Base-by-base conservation (phyloP, 2,888 invertebrate species). In the Dasypogon diadema region DNA sequence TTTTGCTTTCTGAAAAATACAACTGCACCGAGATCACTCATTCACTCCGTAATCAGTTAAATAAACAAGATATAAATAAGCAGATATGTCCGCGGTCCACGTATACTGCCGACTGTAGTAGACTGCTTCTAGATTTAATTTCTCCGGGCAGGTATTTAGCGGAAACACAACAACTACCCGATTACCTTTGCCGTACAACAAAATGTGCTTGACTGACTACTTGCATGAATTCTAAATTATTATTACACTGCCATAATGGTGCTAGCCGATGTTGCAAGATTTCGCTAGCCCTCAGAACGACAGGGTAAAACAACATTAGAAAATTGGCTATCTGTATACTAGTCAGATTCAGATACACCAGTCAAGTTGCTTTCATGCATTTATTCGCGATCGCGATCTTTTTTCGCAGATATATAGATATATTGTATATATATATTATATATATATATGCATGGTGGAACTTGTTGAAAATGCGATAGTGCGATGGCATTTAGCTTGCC, bases 51-150 rank as follows among this genome's bases (percentile, higher is more conserved):
- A 60, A 60, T 65, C 65, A 65, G 65, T 46, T 65, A 65, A 65
- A 65, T 65, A 65, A 65, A 65, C 65, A 65, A 65, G 65, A 65
- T 65, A 65, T 48, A 65, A 65, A 65, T 65, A 65, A 65, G 65
- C 16, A 48, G 65, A 65, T 46, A 65, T 22, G 48, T 46, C 8
- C 46, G 26, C 51, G 51, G 48, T 46, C 8, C 46, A 48, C 51
- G 51, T 18, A 51, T 51, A 51, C 51, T 21, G 3, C 6, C 6
- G 12, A 14, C 14, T 48, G 14, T 4, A 14, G 42, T 10, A 18
- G 18, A 42, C 63, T 48, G 65, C 26, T 46, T 65, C 26, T 65
- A 65, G 48, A 51, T 16, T 65, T 65, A 37, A 65, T 46, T 65
- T 65, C 46, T 46, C 46, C 65, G 48, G n/a, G 46, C 65, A 65